Percentiles rank a stretch among this genome's conserved stretches.
Conservation (phyloP, 2,797 vertebrate species). For the Acanthis flammea region DNA sequence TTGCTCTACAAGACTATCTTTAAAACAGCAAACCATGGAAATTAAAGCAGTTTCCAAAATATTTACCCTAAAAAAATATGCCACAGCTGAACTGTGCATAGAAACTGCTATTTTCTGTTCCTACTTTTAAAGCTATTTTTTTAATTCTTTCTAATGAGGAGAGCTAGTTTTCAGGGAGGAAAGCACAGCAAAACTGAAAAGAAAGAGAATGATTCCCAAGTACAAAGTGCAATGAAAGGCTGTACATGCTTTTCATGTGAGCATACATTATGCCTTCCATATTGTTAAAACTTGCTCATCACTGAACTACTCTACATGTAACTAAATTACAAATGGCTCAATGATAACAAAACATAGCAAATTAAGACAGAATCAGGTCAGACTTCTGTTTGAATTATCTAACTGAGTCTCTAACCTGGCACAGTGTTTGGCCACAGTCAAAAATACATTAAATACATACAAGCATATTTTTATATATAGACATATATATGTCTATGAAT, state of each 20-base stretch:
- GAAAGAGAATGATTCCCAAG: conserved; percentile 28
- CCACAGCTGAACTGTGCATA: not conserved
- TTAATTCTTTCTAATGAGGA: conserved; percentile 62
- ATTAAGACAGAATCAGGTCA: conserved; percentile 63
- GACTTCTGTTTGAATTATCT: conserved; percentile 50
- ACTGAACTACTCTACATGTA: conserved; percentile 50
- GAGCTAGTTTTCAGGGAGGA: conserved; percentile 58
- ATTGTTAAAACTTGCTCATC: conserved; percentile 63
- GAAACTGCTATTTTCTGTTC: not conserved
- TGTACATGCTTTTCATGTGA: conserved; percentile 46
- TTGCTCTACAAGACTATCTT: not conserved
- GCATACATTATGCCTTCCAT: conserved; percentile 43
- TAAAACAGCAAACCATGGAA: not conserved
- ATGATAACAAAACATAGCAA: conserved; percentile 65
- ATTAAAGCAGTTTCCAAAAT: conserved; percentile 7
- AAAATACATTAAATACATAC: not conserved
- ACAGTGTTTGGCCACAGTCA: not conserved
- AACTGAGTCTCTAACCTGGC: conserved; percentile 52
- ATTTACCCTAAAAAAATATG: conserved; percentile 4
- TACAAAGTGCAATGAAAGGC: conserved; percentile 59
- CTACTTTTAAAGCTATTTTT: conserved; percentile 23
- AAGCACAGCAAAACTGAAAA: conserved; percentile 36
- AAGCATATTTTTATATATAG: not conserved
- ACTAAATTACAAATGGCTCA: conserved; percentile 70
- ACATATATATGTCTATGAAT: not conserved